Base-by-base conservation (phyloP, 2,888 invertebrate species). In the Enchytraeus crypticus region DNA sequence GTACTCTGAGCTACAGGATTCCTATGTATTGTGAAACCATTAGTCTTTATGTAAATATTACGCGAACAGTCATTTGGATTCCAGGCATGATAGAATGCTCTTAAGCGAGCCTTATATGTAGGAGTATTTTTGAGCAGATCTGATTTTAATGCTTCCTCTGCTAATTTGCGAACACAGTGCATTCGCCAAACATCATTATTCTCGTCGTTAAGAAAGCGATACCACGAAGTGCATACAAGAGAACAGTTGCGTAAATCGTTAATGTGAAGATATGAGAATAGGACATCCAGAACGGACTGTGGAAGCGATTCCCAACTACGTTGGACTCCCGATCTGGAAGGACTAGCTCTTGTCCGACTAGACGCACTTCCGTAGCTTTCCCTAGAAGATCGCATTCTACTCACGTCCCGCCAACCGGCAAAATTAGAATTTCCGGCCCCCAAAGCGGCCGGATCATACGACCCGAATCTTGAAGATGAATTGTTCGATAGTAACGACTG, bases 1-100 rank as follows among this genome's bases (percentile, higher is more conserved):
- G 96, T 97, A 81, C 93, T 95, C 81, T 97, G 97, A 47, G 97
- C 97, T 56, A 98, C 91, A 53, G 97, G 97, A 81, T 96, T 95
- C 76, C 97, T 86, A 82, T 97, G 96, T 72, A 97, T 82, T 26
- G 97, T 97, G 79, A 97, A 97, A 67, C 93, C 95, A 82, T 93
- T 95, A 30, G 90, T 87, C 82, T 93, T 95, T 59, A 97, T 88
- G 79, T 90, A 96, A 77, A 96, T 89, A 82, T 98, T 95, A 76
- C 92, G 85, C 55, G 96, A 97, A 79, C 93, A 93, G 79, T 98
- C 97, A 77, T 89, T 87, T 11, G 93, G 90, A 80, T 92, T 97
- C 97, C 97, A 98, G 0, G 96, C 89, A 81, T 93, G 90, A 77
- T 87, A 88, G 80, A 88, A 92, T 18, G 97, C 95, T 65, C 75